A percentile compares a stretch with the other conserved stretches of the same genome.
Evolutionary conservation across 2,113 vertebrate genomes (phyloP).

Genomic region (Porphyrio hochstetteri): DNA sequence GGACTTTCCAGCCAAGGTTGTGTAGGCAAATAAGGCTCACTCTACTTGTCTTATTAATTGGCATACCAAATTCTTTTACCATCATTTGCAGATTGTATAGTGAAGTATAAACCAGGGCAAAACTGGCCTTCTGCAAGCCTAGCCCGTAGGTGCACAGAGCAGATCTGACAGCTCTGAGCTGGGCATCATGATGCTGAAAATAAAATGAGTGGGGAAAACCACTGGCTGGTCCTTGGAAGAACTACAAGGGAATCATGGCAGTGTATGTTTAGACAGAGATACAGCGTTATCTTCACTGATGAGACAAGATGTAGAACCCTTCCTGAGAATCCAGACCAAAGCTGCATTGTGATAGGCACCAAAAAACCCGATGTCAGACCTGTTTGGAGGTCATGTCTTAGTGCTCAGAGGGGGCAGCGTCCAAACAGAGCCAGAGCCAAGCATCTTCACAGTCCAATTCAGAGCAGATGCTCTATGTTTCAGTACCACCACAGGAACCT

Average conservation of each 20-base stretch:
- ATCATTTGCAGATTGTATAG: neutral
- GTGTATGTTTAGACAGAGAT: neutral
- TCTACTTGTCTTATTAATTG: neutral
- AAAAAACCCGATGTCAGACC: neutral
- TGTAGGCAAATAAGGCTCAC: neutral
- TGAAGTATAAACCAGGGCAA: neutral
- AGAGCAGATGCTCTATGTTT: neutral
- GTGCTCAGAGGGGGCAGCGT: neutral
- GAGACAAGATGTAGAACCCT: neutral
- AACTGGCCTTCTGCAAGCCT: neutral
- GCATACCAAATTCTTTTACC: neutral
- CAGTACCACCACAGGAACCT: neutral
- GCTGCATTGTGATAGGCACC: neutral
- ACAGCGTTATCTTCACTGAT: fast-evolving
- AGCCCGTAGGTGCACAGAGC: neutral
- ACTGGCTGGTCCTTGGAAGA: neutral
- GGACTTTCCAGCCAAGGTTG: neutral
- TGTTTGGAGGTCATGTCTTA: neutral
- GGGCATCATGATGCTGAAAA: neutral
- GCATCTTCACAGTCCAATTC: neutral
- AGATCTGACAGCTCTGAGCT: neutral
- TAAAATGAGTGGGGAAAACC: neutral
- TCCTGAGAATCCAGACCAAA: neutral
- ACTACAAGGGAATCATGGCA: neutral
- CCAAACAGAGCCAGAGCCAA: neutral